These are phyloP conservation scores for Spicauda simplicius DNA, from an alignment of 2,888 invertebrate genomes.

Conservation along the genomic window DNA sequence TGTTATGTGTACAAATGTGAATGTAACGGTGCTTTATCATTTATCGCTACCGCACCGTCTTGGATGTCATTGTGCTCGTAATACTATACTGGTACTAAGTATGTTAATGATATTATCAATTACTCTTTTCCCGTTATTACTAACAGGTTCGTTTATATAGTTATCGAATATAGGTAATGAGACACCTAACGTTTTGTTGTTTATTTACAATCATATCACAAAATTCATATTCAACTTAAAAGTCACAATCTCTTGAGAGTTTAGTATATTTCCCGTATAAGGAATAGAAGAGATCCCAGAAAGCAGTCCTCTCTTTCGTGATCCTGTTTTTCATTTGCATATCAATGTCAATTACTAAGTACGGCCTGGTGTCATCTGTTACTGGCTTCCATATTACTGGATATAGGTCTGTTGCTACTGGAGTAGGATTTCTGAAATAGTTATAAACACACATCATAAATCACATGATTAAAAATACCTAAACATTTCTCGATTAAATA, in stretches of 20 bases:
- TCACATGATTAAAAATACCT: background rate
- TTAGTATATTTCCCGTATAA: slow-evolving; percentile 64
- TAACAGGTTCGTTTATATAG: background rate
- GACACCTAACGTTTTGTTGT: slow-evolving; percentile 10
- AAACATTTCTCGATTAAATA: no score
- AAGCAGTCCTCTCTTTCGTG: slow-evolving; percentile 68
- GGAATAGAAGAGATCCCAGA: slow-evolving; percentile 75
- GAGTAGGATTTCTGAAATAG: slow-evolving; percentile 69
- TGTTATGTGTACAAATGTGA: background rate
- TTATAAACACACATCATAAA: background rate
- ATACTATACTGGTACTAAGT: background rate
- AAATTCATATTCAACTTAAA: slow-evolving; percentile 27
- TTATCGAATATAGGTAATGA: slow-evolving; percentile 1
- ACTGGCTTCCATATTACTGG: slow-evolving; percentile 64
- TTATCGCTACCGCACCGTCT: background rate
- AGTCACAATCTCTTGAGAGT: slow-evolving; percentile 54
- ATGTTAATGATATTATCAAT: no score
- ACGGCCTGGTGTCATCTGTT: slow-evolving; percentile 57
- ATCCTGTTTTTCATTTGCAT: slow-evolving; percentile 59
- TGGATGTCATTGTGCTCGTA: background rate
- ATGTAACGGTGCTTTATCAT: background rate
- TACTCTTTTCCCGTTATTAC: background rate
- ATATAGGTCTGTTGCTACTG: slow-evolving; percentile 53
- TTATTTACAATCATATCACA: slow-evolving; percentile 15
- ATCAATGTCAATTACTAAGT: slow-evolving; percentile 64